Conservation (phyloP, 2,888 invertebrate species). For the Standfussiana lucernea region DNA sequence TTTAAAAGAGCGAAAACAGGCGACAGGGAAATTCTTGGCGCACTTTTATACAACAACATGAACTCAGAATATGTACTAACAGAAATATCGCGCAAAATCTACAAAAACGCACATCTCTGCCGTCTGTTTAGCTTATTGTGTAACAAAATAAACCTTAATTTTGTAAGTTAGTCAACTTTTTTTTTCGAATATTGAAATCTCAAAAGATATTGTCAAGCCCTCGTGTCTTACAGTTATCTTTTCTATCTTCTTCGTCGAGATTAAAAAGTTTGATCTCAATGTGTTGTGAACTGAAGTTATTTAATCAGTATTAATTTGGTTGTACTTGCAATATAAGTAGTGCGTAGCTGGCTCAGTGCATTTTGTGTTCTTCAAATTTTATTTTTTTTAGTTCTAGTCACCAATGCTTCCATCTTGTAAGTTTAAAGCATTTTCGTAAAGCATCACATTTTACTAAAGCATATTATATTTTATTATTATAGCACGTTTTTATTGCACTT, state of each 20-base stretch:
- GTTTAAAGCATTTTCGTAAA: constrained; percentile 66
- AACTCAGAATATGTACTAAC: neutral
- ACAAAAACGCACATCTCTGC: neutral
- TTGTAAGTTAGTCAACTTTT: neutral
- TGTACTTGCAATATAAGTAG: constrained; percentile 36
- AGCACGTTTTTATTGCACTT: constrained; percentile 78
- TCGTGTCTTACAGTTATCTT: constrained; percentile 6
- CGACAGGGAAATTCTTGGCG: neutral
- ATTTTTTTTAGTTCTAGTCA: constrained; percentile 85
- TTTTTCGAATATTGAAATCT: constrained; percentile 1
- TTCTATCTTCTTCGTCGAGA: neutral
- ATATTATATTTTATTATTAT: constrained; percentile 61
- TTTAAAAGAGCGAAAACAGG: neutral
- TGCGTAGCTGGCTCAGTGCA: constrained; percentile 60
- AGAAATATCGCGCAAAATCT: constrained; percentile 10
- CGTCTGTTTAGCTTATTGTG: neutral
- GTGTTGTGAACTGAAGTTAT: constrained; percentile 50
- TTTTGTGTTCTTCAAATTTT: constrained; percentile 73
- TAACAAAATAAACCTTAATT: neutral
- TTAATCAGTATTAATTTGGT: constrained; percentile 63
- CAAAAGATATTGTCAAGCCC: constrained; percentile 8
- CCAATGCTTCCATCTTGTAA: constrained; percentile 79
- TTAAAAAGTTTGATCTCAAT: constrained; percentile 36
- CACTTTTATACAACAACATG: neutral
- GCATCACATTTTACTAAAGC: constrained; percentile 80